Conservation (phyloP, 2,888 invertebrate genomes). For the Athetis lepigone region DNA sequence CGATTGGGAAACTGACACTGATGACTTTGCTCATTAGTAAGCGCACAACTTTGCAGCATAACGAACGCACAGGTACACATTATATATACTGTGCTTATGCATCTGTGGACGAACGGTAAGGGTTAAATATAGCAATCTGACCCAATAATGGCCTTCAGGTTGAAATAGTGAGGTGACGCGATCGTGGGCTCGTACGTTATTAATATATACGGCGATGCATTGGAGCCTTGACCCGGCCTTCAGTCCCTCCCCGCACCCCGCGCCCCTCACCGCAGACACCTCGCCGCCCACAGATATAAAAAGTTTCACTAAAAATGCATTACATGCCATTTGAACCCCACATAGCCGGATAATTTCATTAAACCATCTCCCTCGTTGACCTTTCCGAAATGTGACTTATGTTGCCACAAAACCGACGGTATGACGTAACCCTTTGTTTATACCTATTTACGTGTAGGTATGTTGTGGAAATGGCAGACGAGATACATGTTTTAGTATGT, state of each 20-base stretch:
- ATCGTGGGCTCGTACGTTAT: constrained; percentile 71
- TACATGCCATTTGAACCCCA: constrained; percentile 58
- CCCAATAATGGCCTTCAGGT: constrained; percentile 66
- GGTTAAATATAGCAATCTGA: constrained; percentile 49
- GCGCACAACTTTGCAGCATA: constrained; percentile 11
- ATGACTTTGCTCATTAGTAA: constrained; percentile 40
- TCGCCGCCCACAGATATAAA: constrained; percentile 55
- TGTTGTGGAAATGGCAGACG: constrained; percentile 11
- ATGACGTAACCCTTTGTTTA: constrained; percentile 36
- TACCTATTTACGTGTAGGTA: constrained; percentile 10
- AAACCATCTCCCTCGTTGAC: constrained; percentile 44
- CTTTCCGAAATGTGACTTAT: constrained; percentile 51
- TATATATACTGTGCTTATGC: constrained; percentile 17
- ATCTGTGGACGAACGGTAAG: constrained; percentile 5
- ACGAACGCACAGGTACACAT: neutral
- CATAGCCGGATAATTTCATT: constrained; percentile 61
- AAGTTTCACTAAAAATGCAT: constrained; percentile 67
- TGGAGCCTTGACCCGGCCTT: constrained; percentile 84
- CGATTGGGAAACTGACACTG: constrained; percentile 40
- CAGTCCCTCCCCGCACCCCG: constrained; percentile 59
- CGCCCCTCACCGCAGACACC: constrained; percentile 38
- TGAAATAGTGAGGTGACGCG: constrained; percentile 71
- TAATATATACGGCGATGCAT: constrained; percentile 74
- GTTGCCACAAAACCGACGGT: constrained; percentile 38
- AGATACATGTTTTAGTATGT: constrained; percentile 11